These are phyloP conservation scores for Phenacoccus solenopsis DNA, from an alignment of 1,140 invertebrate genomes.

Conservation along the genomic window DNA sequence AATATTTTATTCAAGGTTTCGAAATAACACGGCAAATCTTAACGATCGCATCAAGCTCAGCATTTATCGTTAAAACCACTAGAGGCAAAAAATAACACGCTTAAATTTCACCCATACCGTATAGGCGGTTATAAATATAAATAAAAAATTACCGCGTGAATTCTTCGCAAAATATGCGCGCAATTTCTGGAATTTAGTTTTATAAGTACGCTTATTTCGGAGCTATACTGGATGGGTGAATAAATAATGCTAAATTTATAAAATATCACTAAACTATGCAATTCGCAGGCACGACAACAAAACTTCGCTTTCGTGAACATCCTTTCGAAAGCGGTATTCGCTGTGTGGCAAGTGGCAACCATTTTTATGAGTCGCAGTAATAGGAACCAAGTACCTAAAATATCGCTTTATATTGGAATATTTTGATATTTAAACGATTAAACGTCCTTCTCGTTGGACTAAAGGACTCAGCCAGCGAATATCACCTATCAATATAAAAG, in stretches of 20 bases:
- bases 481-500: too few relatives aligned
- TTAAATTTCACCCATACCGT: not conserved
- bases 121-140: conserved; percentile 1
- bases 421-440: too few relatives aligned
- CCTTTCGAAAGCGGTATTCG: too few relatives aligned
- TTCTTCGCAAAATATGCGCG: not conserved
- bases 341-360: too few relatives aligned
- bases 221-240: not conserved
- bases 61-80: not conserved
- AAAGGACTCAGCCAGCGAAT: too few relatives aligned
- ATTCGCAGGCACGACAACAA: too few relatives aligned
- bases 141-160: not conserved
- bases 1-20: not conserved
- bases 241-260: not conserved
- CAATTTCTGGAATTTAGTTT: not conserved
- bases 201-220: not conserved
- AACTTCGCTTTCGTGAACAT: too few relatives aligned
- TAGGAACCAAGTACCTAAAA: too few relatives aligned
- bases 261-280: not conserved
- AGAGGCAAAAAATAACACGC: not conserved
- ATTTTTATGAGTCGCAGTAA: too few relatives aligned
- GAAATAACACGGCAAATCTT: not conserved
- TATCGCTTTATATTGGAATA: too few relatives aligned
- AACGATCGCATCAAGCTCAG: too few relatives aligned
- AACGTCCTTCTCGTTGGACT: too few relatives aligned